Base-by-base conservation (phyloP, 2,888 invertebrate genomes). In the Andricus quercusramuli region DNA sequence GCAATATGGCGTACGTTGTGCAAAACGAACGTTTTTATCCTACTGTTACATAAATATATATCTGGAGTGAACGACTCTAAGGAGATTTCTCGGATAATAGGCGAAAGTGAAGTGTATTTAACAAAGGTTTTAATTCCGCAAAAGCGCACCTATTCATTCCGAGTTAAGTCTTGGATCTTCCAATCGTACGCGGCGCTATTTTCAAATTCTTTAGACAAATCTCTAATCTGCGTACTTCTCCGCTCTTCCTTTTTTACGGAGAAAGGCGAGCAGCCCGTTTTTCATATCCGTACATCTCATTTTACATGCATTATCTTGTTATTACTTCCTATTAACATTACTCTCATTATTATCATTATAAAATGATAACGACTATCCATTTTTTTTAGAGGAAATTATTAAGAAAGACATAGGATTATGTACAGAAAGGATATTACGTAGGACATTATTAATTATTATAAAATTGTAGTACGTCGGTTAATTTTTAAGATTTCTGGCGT, bases 341-440 rank as follows among this genome's bases (percentile, higher is more conserved):
- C 86, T 89, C 84, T 91, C 90, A 90, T 90, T 89, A 89, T 88
- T 90, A 90, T 89, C 89, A 90, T 90, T 88, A 90, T 86, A 87
- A 88, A 90, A 90, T 86, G 81, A 87, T 84, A 88, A 90, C 86
- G 84, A 90, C 86, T 90, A 91, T 89, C 84, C 87, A 87, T 86
- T 86, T 29, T 29, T 68, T 51, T 89, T 89, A 90, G 88, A 87
- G 85, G 84, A 89, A 74, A 88, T 88, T 88, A 87, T 91, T 90
- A 56, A 89, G 87, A 90, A 90, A 90, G 90, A 91, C 90, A 91
- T 92, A 92, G 90, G 89, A 89, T 91, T 91, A 91, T 92, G 92
- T 92, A 92, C 92, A 92, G 91, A 91, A 83, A 82, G 90, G 86
- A 90, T 92, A 91, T 90, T 90, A 90, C 87, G 88, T 90, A 84